Percentiles rank a stretch among this genome's conserved stretches.
Evolutionary conservation across 2,113 vertebrate species (phyloP).

Genomic region (Chaenogobius annularis): DNA sequence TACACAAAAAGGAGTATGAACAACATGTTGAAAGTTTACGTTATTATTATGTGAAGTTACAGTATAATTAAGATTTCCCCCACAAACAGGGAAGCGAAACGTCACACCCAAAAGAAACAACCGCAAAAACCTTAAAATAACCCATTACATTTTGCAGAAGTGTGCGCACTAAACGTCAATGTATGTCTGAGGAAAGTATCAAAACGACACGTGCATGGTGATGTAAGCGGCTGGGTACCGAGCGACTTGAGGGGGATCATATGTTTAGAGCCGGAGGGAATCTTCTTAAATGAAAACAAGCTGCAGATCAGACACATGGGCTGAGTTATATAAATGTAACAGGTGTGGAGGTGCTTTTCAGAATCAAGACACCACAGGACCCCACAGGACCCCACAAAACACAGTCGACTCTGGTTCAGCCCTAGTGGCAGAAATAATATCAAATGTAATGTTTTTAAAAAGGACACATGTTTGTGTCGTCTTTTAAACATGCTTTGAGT

Average conservation of each 20-base stretch:
- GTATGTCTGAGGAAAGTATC: conserved; percentile 1
- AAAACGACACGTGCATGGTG: conserved; percentile 8
- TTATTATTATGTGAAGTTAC: too few species aligned
- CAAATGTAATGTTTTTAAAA: too few species aligned
- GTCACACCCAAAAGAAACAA: conserved; percentile 47
- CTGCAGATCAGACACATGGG: background rate
- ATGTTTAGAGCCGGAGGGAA: background rate
- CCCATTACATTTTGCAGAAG: background rate
- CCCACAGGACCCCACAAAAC: too few species aligned
- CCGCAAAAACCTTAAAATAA: conserved; percentile 21
- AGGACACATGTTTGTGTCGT: too few species aligned
- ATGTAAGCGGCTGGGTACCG: conserved; percentile 1
- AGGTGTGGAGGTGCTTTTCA: background rate
- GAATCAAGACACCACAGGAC: too few species aligned
- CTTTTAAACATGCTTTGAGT: too few species aligned
- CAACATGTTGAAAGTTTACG: too few species aligned
- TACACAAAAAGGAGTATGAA: too few species aligned
- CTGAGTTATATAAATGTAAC: background rate
- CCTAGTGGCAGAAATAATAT: too few species aligned
- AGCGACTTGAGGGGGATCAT: conserved; percentile 5
- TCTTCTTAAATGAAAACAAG: background rate
- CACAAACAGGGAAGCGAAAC: conserved; percentile 55
- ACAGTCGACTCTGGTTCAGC: too few species aligned
- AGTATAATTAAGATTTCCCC: conserved; percentile 20
- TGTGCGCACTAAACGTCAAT: background rate